Conservation (phyloP, 2,888 invertebrate species). For the Augochlorella aurata region DNA sequence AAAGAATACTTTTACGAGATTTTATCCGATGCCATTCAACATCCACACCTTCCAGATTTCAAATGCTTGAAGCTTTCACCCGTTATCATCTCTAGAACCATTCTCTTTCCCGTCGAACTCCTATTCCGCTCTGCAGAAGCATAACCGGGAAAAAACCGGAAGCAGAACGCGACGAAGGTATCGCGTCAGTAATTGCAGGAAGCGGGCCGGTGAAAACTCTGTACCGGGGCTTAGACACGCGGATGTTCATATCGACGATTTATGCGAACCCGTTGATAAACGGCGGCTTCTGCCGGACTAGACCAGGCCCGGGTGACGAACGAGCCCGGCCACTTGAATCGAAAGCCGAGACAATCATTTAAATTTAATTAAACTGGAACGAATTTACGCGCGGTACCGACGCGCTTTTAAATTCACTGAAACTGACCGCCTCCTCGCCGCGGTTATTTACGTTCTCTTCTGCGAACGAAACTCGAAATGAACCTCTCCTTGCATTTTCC, state of each 20-base stretch:
- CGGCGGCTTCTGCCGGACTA: conserved; percentile 44
- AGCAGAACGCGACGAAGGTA: conserved; percentile 7
- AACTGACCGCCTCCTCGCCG: conserved; percentile 38
- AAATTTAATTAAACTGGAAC: conserved; percentile 60
- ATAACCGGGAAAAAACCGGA: neutral
- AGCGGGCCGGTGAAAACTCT: conserved; percentile 43
- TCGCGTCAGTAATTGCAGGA: conserved; percentile 55
- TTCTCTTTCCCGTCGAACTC: too few species aligned
- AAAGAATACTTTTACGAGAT: too few species aligned
- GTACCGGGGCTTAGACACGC: conserved; percentile 21
- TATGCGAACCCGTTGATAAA: conserved; percentile 60
- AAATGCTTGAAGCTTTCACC: too few species aligned
- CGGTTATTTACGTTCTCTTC: conserved; percentile 47
- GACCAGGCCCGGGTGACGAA: conserved; percentile 52
- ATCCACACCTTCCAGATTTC: too few species aligned
- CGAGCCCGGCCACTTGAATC: conserved; percentile 56
- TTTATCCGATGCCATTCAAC: too few species aligned
- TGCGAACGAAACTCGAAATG: neutral
- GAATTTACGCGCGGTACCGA: conserved; percentile 53
- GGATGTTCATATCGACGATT: conserved; percentile 62
- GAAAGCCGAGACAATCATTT: conserved; percentile 59
- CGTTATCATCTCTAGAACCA: too few species aligned
- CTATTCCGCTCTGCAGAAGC: too few species aligned
- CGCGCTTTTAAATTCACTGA: conserved; percentile 54
- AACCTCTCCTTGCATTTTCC: neutral